These are phyloP conservation scores for Euborellia annulipes DNA, from an alignment of 1,140 invertebrate species.

Conservation along the genomic window DNA sequence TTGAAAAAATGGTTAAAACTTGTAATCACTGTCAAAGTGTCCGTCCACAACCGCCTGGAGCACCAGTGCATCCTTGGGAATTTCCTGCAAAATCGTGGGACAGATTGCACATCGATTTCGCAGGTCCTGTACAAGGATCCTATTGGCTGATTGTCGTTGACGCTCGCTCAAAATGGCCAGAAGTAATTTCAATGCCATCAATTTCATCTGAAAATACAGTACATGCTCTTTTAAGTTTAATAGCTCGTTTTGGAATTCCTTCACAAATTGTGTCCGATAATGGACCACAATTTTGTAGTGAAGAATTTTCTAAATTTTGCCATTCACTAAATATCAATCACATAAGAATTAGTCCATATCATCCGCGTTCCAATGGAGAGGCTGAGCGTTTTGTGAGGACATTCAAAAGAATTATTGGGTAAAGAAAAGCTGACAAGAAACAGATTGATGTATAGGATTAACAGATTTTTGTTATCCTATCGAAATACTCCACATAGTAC, in stretches of 20 bases:
- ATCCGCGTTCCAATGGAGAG: slow-evolving; percentile 16
- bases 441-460: too few species aligned
- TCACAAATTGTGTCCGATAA: slow-evolving; percentile 18
- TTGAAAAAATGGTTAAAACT: background rate
- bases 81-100: background rate
- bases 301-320: slow-evolving; percentile 16
- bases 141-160: background rate
- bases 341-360: slow-evolving; percentile 13
- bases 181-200: background rate
- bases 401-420: too few species aligned
- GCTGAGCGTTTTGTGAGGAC: slow-evolving; percentile 21
- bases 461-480: too few species aligned
- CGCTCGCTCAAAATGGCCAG: background rate
- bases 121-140: background rate
- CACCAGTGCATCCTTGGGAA: too few species aligned
- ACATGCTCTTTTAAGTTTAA: background rate
- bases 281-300: slow-evolving; percentile 16
- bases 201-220: background rate
- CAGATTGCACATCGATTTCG: background rate
- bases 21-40: too few species aligned
- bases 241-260: slow-evolving; percentile 16
- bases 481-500: too few species aligned
- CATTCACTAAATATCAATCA: slow-evolving; percentile 14
- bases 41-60: too few species aligned
- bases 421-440: too few species aligned